Conservation (phyloP, 2,797 vertebrate species). For the Balearica regulorum region DNA sequence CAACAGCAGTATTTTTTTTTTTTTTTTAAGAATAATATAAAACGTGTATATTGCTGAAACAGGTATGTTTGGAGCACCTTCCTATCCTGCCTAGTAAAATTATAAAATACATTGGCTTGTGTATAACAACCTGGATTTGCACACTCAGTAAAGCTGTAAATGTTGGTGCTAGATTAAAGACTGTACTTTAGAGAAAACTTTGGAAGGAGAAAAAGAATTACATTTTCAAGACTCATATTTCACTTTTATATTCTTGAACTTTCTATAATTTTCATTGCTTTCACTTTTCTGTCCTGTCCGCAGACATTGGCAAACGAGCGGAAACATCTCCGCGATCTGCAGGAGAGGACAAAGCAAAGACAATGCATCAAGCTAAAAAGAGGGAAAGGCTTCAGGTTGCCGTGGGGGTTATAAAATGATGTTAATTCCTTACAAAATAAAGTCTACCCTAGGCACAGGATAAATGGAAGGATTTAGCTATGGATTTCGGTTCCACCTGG, state of each 20-base stretch:
- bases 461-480: not conserved
- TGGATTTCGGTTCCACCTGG: not conserved
- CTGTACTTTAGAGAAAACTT: not conserved
- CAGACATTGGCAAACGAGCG: not conserved
- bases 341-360: not conserved
- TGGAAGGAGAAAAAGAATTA: not conserved
- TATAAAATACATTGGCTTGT: not conserved
- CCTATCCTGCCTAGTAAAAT: not conserved
- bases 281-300: not conserved
- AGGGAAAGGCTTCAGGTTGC: not conserved
- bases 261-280: not conserved
- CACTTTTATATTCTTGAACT: not conserved
- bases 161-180: not conserved
- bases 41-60: not conserved
- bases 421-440: not conserved
- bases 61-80: not conserved
- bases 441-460: not conserved
- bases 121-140: not conserved
- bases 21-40: not conserved
- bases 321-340: not conserved
- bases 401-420: not conserved
- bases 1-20: not conserved
- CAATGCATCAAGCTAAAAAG: not conserved
- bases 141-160: not conserved
- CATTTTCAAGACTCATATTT: not conserved